A percentile compares a stretch with the other conserved stretches of the same genome.
phyloP scores from a whole-genome alignment of 2,797 vertebrate genomes.

The Parauchenoglanis punctatus region DNA sequence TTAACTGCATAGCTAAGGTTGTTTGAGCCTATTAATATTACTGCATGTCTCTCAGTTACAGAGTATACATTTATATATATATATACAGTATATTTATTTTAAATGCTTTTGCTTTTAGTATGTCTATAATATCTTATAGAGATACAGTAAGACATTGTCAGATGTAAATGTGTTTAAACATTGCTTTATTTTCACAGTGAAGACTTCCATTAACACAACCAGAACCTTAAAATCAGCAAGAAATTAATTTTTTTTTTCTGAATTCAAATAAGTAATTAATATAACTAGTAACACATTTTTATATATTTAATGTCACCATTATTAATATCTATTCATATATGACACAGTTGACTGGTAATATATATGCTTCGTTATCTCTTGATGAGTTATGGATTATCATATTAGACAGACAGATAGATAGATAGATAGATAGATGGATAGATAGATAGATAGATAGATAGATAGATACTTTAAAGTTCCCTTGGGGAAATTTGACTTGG shows the following conservation, averaged over 20 bases:
- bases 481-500: no score
- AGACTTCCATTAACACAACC: conserved; percentile 34
- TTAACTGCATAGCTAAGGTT: background rate
- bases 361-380: background rate
- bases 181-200: no score
- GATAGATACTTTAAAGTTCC: no score
- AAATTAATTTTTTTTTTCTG: conserved; percentile 51
- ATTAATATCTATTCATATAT: background rate
- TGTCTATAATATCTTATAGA: no score
- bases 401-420: no score
- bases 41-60: background rate
- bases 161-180: no score
- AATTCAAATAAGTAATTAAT: background rate
- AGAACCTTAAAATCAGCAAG: conserved; percentile 50
- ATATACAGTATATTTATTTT: no score
- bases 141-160: no score
- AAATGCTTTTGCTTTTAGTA: no score
- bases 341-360: background rate
- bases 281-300: background rate
- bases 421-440: no score
- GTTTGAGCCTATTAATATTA: background rate
- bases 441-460: no score
- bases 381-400: background rate
- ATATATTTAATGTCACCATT: background rate
- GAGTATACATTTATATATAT: background rate